Conservation (phyloP, 1,140 invertebrate species). For the Drosophila cardini region DNA sequence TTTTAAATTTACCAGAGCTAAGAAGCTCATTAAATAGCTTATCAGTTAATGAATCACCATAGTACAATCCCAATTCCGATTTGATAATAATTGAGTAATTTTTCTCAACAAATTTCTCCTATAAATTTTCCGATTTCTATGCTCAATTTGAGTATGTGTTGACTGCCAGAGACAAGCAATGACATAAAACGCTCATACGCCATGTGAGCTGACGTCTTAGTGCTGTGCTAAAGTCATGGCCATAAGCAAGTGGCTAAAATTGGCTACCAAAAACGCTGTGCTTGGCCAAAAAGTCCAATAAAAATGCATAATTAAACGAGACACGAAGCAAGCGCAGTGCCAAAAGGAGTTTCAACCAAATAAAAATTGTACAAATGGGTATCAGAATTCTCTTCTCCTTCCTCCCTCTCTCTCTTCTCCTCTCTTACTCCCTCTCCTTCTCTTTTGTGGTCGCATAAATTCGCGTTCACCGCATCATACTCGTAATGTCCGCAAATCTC, state of each 20-base stretch:
- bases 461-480: conserved; percentile 76
- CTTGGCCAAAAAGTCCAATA: conserved; percentile 55
- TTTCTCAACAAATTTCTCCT: neutral
- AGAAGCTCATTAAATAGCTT: no score
- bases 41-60: no score
- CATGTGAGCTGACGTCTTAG: conserved; percentile 10
- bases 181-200: conserved; percentile 56
- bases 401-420: no score
- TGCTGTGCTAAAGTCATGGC: conserved; percentile 5
- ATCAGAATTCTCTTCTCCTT: no score
- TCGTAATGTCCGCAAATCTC: conserved; percentile 77
- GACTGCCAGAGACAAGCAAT: neutral
- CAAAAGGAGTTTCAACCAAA: conserved; percentile 12
- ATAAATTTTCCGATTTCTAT: no score
- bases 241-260: conserved; percentile 46
- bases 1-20: no score
- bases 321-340: conserved; percentile 14
- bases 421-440: no score
- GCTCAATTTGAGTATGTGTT: neutral
- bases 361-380: conserved; percentile 5
- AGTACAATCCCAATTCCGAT: no score
- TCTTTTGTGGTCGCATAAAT: conserved; percentile 61
- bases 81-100: neutral
- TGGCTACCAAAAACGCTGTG: conserved; percentile 51
- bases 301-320: conserved; percentile 82